Evolutionary conservation across 2,888 invertebrate species (phyloP), one percentile per base, ranked within the genome.

Genomic region (Caenorhabditis zanzibari): DNA sequence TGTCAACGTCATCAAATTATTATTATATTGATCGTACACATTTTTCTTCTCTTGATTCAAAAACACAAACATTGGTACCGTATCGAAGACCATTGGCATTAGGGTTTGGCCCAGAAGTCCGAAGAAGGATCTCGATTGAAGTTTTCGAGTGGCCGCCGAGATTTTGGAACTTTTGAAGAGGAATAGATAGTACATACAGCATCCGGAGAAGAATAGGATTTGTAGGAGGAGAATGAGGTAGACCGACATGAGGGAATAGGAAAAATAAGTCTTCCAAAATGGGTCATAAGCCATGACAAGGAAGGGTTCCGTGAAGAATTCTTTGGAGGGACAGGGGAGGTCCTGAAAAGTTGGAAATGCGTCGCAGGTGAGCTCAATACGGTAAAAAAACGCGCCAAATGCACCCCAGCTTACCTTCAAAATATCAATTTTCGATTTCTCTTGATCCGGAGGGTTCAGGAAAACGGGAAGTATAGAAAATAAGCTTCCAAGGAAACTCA

Each of bases 301-400:
- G 7, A 66, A 26, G 2, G 66, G 66, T 14, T 66, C 66, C 3
- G 64, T 66, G 64, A 66, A 64, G 64, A 64, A 64, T 16, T 64
- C 64, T n/a, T 19, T 49, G 19, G 66, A 32, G 0, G 66, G 66
- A 22, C 66, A 66, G 32, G 66, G 66, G 10, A 66, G 49, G 4
- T n/a, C 28, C 64, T 64, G 32, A 2, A 64, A 63, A 44, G 4
- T 44, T 44, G 6, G 12, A 44, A 6, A 4, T 32, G n/a, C n/a
- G n/a, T n/a, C n/a, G n/a, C n/a, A n/a, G n/a, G n/a, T n/a, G n/a
- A n/a, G n/a, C n/a, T n/a, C n/a, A n/a, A n/a, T n/a, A n/a, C n/a
- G n/a, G n/a, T n/a, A n/a, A n/a, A n/a, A n/a, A n/a, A n/a, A n/a
- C n/a, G n/a, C n/a, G n/a, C n/a, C n/a, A n/a, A n/a, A n/a, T n/a